Conservation (phyloP, 1,140 invertebrate genomes). For the Lordiphosa clarofinis region DNA sequence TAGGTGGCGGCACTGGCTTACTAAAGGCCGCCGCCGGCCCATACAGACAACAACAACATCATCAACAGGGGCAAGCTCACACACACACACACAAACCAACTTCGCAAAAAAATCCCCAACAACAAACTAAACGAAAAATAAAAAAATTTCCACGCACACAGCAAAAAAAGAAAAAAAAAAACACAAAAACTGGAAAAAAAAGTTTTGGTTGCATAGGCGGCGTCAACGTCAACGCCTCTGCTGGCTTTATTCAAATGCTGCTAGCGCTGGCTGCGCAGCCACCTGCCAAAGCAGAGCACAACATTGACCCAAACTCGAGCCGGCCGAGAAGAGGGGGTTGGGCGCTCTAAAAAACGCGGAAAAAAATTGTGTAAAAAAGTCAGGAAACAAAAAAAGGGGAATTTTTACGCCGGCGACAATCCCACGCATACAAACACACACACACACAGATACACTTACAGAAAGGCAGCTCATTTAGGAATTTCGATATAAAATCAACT, state of each 20-base stretch:
- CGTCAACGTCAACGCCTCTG: constrained; percentile 47
- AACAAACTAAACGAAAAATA: constrained; percentile 61
- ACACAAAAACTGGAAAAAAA: constrained; percentile 50
- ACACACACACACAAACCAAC: constrained; percentile 53
- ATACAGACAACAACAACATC: constrained; percentile 46
- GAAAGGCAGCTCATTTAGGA: constrained; percentile 7
- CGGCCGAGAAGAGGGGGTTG: constrained; percentile 23
- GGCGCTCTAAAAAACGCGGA: constrained; percentile 73
- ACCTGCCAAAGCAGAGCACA: constrained; percentile 67
- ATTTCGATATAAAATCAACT: constrained; percentile 1
- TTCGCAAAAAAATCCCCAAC: constrained; percentile 62
- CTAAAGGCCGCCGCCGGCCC: constrained; percentile 72
- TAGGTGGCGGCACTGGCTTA: constrained; percentile 50
- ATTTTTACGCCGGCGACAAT: constrained; percentile 69
- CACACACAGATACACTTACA: constrained; percentile 11
- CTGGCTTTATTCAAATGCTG: constrained; percentile 72
- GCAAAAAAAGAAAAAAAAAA: constrained; percentile 17
- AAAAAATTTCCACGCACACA: constrained; percentile 56
- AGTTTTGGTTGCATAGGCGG: constrained; percentile 73
- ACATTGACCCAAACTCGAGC: constrained; percentile 75
- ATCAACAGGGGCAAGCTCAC: constrained; percentile 28
- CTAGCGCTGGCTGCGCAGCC: constrained; percentile 51
- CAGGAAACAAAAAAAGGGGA: constrained; percentile 54
- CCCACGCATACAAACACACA: constrained; percentile 32
- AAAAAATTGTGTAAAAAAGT: constrained; percentile 71